Percentiles rank a stretch among this genome's conserved stretches.
These are phyloP conservation scores for Rotaria macrura DNA, from an alignment of 2,888 invertebrate genomes.

Conservation along the genomic window DNA sequence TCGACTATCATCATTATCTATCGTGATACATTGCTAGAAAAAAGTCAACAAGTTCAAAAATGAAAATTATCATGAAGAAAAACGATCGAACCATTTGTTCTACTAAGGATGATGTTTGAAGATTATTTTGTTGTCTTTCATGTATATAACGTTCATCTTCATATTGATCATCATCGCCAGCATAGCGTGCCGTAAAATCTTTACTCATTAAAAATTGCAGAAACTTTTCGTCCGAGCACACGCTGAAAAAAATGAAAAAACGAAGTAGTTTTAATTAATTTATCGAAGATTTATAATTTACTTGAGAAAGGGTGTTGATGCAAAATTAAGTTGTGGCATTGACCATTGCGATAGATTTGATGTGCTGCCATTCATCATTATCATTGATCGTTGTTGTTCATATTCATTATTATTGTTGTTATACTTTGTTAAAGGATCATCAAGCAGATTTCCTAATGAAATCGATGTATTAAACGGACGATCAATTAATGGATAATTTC, in stretches of 20 bases:
- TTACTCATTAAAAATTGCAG: constrained; percentile 8
- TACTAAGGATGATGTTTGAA: neutral
- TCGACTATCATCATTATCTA: constrained; percentile 4
- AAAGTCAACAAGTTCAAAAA: no score
- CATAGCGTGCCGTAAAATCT: neutral
- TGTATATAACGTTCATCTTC: neutral
- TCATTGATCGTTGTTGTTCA: neutral
- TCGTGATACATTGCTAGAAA: neutral
- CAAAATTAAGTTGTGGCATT: neutral
- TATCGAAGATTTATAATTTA: neutral
- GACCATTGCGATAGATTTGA: neutral
- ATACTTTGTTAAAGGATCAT: neutral
- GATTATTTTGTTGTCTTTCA: neutral
- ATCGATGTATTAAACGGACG: neutral
- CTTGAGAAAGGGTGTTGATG: neutral
- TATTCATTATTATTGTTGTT: neutral
- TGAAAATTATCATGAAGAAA: neutral
- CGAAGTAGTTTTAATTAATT: no score
- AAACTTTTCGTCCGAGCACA: neutral
- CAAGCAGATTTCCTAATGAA: neutral
- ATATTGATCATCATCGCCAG: neutral
- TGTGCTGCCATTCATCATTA: neutral
- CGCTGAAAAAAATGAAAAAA: neutral
- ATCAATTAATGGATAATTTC: neutral
- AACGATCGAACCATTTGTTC: neutral